phyloP scores from a whole-genome alignment of 2,797 vertebrate species.

The Peromyscus aztecus region DNA sequence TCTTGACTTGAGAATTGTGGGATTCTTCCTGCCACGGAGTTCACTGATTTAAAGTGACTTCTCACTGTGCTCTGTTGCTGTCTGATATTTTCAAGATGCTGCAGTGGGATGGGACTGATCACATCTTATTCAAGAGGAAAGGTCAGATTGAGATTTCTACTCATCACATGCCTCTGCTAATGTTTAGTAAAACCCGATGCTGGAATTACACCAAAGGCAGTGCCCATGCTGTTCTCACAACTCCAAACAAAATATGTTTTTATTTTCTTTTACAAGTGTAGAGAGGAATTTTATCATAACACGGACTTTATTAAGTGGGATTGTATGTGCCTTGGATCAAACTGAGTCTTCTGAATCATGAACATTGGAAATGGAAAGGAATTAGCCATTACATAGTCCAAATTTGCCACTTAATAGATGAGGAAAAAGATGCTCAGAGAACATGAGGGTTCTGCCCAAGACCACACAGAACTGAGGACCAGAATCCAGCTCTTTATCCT shows the following conservation, averaged over 20 bases:
- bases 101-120: constrained; percentile 3
- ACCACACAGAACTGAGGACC: constrained; percentile 39
- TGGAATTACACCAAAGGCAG: constrained; percentile 41
- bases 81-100: constrained; percentile 16
- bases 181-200: constrained; percentile 6
- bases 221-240: constrained; percentile 32
- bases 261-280: constrained; percentile 55
- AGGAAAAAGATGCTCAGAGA: constrained; percentile 28
- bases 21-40: neutral
- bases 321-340: constrained; percentile 64
- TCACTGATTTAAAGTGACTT: constrained; percentile 15
- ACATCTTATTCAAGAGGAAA: constrained; percentile 66
- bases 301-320: constrained; percentile 51
- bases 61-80: neutral
- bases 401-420: constrained; percentile 27
- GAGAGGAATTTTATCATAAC: constrained; percentile 53
- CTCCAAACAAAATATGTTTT: constrained; percentile 65
- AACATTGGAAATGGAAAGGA: constrained; percentile 59
- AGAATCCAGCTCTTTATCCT: neutral
- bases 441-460: neutral
- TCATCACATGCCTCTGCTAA: constrained; percentile 1
- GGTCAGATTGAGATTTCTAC: neutral
- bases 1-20: neutral
- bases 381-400: constrained; percentile 37
- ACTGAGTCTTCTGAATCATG: constrained; percentile 48